These are phyloP conservation scores for Falco punctatus DNA, from an alignment of 2,113 vertebrate genomes.

Conservation along the genomic window DNA sequence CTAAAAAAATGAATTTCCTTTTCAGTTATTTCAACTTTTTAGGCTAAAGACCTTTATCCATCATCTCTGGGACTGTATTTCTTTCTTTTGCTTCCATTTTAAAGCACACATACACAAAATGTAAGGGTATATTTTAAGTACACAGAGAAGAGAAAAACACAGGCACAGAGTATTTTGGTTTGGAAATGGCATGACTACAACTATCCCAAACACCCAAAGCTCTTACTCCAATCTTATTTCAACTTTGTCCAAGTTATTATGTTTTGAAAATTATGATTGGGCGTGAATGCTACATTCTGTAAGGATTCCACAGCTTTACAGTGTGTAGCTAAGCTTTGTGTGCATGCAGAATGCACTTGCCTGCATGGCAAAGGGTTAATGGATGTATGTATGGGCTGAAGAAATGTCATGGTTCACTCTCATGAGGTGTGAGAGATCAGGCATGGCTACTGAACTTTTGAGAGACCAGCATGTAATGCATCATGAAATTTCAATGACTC, in stretches of 20 bases:
- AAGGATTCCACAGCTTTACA: background rate
- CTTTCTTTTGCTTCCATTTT: background rate
- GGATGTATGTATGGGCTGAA: background rate
- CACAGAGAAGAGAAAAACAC: background rate
- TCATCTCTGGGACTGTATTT: background rate
- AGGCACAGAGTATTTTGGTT: background rate
- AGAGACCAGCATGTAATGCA: background rate
- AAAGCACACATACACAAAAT: background rate
- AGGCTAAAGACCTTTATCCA: background rate
- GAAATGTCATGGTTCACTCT: background rate
- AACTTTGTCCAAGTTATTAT: background rate
- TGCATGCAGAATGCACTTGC: background rate
- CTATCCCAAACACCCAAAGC: background rate
- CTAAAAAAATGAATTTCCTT: background rate
- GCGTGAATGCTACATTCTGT: background rate
- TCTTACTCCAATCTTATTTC: background rate
- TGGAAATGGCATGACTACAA: background rate
- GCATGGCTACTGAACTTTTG: background rate
- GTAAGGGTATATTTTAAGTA: background rate
- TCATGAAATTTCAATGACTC: background rate
- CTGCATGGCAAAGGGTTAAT: background rate
- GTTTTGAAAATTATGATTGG: background rate
- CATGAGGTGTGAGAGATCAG: background rate
- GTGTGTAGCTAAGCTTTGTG: background rate
- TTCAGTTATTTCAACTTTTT: background rate